These are phyloP conservation scores for Platyura marginata DNA, from an alignment of 1,140 invertebrate genomes.

Conservation along the genomic window DNA sequence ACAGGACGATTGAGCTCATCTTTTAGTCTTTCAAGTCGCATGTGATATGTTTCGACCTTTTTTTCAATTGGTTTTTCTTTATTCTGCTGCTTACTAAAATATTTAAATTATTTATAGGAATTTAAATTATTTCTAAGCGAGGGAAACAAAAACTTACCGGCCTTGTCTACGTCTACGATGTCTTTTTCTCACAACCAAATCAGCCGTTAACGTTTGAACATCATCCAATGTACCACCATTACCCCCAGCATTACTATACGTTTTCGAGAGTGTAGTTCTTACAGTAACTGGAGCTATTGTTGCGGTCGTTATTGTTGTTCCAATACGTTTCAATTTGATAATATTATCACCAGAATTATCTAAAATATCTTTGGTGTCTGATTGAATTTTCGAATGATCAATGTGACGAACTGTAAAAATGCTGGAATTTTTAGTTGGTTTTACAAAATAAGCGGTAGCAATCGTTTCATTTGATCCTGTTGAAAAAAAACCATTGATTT, in stretches of 20 bases:
- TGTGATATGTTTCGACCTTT: neutral
- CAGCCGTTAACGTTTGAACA: constrained; percentile 17
- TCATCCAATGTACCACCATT: constrained; percentile 21
- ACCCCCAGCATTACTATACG: constrained; percentile 20
- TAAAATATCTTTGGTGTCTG: constrained; percentile 24
- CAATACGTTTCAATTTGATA: neutral
- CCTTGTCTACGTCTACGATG: constrained; percentile 19
- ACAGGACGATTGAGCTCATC: constrained; percentile 16
- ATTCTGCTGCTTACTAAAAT: too few species aligned
- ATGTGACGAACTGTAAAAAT: constrained; percentile 14
- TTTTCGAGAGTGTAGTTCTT: neutral
- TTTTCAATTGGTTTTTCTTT: too few species aligned
- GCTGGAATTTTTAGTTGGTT: neutral
- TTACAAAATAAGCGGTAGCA: neutral
- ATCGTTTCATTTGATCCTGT: neutral
- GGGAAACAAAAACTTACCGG: too few species aligned
- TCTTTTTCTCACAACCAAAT: constrained; percentile 13
- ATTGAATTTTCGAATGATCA: constrained; percentile 22
- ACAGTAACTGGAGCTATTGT: neutral
- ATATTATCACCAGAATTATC: constrained; percentile 18
- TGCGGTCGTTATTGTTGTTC: neutral
- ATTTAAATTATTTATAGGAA: too few species aligned
- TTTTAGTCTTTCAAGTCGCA: constrained; percentile 11
- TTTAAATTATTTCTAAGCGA: too few species aligned
- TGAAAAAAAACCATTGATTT: neutral